Evolutionary conservation across 2,888 invertebrate genomes (phyloP).

Genomic region (Camptogramma bilineatum): DNA sequence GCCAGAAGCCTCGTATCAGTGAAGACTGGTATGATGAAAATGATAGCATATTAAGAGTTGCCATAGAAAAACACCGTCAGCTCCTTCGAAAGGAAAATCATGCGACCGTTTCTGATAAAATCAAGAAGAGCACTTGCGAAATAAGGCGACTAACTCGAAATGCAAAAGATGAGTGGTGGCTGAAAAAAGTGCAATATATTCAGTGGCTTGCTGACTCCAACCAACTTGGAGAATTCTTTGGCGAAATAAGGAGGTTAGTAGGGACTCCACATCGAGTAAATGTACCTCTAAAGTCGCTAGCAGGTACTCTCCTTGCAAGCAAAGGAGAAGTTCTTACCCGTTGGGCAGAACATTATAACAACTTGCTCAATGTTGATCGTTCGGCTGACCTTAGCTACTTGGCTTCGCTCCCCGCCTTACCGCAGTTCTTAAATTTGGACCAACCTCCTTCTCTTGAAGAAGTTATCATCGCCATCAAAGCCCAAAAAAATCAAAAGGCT

Average conservation of each 20-base stretch:
- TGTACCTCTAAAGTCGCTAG: neutral
- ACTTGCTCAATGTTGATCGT: conserved; percentile 10
- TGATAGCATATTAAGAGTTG: neutral
- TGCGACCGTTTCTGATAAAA: neutral
- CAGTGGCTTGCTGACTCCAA: too few relatives aligned
- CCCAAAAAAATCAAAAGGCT: conserved; percentile 6
- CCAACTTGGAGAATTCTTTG: conserved; percentile 7
- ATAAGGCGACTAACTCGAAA: neutral
- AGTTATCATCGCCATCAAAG: neutral
- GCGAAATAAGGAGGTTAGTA: conserved; percentile 6
- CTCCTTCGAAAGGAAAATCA: too few relatives aligned
- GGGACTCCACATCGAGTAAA: neutral
- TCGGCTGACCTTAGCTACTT: conserved; percentile 3
- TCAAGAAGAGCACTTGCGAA: neutral
- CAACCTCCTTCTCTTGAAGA: neutral
- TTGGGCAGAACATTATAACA: conserved; percentile 12
- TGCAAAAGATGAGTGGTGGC: neutral
- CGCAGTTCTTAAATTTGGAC: neutral
- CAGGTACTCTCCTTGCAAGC: neutral
- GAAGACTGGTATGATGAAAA: neutral
- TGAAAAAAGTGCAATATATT: too few relatives aligned
- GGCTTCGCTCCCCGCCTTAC: neutral
- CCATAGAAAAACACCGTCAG: too few relatives aligned
- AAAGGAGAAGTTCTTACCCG: conserved; percentile 7
- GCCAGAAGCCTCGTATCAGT: neutral